These are phyloP conservation scores for Pherbina coryleti DNA, from an alignment of 2,888 invertebrate genomes.

Conservation along the genomic window DNA sequence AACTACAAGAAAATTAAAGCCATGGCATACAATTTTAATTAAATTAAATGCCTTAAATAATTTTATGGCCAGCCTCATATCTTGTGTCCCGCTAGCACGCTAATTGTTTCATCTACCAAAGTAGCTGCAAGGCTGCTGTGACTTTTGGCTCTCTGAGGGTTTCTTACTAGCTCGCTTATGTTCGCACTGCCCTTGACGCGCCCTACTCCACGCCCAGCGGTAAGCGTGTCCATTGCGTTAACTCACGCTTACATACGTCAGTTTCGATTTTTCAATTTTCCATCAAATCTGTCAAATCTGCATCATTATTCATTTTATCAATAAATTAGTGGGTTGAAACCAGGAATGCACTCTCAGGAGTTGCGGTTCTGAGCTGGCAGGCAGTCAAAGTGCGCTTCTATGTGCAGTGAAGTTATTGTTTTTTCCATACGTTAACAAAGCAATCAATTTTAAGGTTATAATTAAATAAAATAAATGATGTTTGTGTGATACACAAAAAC, in stretches of 20 bases:
- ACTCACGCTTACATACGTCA: background rate
- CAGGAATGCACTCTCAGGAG: background rate
- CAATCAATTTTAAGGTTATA: conserved; percentile 10
- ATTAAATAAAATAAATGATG: conserved; percentile 17
- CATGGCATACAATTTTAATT: background rate
- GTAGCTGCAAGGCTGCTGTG: conserved; percentile 5
- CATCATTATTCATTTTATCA: conserved; percentile 24
- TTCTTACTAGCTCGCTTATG: background rate
- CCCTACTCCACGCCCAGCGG: background rate
- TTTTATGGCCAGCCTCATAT: background rate
- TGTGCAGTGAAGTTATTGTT: background rate
- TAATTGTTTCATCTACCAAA: conserved; percentile 26
- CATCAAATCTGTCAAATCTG: conserved; percentile 12
- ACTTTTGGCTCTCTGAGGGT: no score
- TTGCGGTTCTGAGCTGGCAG: background rate
- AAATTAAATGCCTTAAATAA: conserved; percentile 1
- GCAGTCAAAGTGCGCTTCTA: background rate
- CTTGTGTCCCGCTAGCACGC: conserved; percentile 1
- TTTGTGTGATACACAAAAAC: background rate
- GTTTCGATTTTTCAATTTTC: background rate
- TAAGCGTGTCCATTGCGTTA: conserved; percentile 7
- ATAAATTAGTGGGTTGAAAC: conserved; percentile 1
- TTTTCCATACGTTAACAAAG: conserved; percentile 15
- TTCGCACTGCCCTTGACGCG: background rate
- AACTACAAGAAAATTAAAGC: background rate